Conservation (phyloP, 2,113 vertebrate genomes). For the Caranx melampygus region DNA sequence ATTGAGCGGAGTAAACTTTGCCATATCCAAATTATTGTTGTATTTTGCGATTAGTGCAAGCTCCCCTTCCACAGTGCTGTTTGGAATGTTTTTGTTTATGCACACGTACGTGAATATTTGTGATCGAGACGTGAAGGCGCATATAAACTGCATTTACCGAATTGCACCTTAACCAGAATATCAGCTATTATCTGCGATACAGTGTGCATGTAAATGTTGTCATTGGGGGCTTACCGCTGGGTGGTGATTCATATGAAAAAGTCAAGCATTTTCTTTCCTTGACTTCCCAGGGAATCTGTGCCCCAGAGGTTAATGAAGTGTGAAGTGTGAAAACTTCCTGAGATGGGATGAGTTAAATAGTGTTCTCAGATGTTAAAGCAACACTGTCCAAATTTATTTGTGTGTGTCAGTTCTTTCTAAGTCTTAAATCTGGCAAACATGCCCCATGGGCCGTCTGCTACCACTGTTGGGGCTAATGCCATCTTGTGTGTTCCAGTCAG, state of each 20-base stretch:
- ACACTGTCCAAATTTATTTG: constrained; percentile 85
- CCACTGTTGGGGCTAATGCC: constrained; percentile 54
- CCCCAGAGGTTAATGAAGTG: constrained; percentile 94
- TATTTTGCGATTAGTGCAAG: constrained; percentile 42
- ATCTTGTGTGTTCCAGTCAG: constrained; percentile 58
- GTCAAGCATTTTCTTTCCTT: constrained; percentile 76
- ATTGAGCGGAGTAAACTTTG: constrained; percentile 47
- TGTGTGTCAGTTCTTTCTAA: constrained; percentile 78
- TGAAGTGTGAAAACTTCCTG: constrained; percentile 99
- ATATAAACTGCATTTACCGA: constrained; percentile 60
- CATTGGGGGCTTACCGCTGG: constrained; percentile 74
- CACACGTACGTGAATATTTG: constrained; percentile 49
- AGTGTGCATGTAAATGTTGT: constrained; percentile 76
- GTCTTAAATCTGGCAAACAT: constrained; percentile 79
- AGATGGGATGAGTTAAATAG: constrained; percentile 89
- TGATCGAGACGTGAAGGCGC: constrained; percentile 50
- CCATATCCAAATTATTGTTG: constrained; percentile 35
- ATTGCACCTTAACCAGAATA: constrained; percentile 53
- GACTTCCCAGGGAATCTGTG: constrained; percentile 91
- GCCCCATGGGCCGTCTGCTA: constrained; percentile 64
- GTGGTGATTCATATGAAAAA: constrained; percentile 82
- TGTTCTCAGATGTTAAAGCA: constrained; percentile 91
- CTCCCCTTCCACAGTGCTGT: constrained; percentile 23
- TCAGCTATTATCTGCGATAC: constrained; percentile 67
- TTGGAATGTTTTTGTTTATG: constrained; percentile 50